Base-by-base conservation (phyloP, 1,140 invertebrate genomes). In the Manduca sexta region DNA sequence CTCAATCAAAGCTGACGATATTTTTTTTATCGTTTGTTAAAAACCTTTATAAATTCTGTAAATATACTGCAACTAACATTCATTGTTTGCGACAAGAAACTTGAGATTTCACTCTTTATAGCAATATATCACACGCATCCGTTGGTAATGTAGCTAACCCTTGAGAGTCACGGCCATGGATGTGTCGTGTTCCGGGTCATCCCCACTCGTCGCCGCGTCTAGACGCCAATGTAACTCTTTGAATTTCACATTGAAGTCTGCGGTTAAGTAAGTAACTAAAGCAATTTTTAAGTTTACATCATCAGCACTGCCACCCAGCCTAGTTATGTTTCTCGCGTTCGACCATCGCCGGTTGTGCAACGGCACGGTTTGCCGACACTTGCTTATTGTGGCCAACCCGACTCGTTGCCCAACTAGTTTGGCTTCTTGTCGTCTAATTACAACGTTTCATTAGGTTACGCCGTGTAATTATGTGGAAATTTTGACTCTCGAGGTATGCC, bases 241-340 rank as follows among this genome's bases (percentile, higher is more conserved):
- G 51, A 80, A 72, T 84, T 80, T 84, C 78, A 77, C 78, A 79
- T 79, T 70, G 63, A 65, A 60, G 61, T 64, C 56, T 43, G 69
- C 58, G 70, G 70, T 75, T 82, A 82, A 81, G 75, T 82, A 82
- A 82, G 75, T 80, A 81, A 81, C 53, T 81, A 84, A 80, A 82
- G 77, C 77, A 85, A 83, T 85, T 85, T 85, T 83, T 77, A 76
- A 79, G 77, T 83, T 85, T 85, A 85, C 82, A 80, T 85, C 79
- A 85, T 69, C 77, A 70, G 51, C 62, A 55, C 67, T 69, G 65
- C 72, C 62, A 73, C 69, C 75, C 74, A 81, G 81, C 79, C 81
- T 79, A 83, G 81, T 85, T 85, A 82, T 80, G 77, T 80, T 81
- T 85, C 79, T 84, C 78, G 77, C 74, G 77, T 75, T 77, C 82